Base-by-base conservation (phyloP, 2,888 invertebrate genomes). In the Danaus chrysippus region DNA sequence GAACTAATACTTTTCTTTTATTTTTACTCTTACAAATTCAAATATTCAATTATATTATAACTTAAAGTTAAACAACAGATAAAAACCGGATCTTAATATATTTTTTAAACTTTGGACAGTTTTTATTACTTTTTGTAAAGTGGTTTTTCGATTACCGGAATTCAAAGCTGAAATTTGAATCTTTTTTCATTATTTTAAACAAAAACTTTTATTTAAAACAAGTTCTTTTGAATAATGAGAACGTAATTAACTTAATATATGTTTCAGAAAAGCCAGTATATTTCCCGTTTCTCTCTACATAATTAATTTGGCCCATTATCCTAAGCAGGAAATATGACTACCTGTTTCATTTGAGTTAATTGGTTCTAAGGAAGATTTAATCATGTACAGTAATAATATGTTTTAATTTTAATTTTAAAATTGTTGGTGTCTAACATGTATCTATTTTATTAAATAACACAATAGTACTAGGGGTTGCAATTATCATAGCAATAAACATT, bases 281-380 rank as follows among this genome's bases (percentile, higher is more conserved):
- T 17, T 49, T 49, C 49, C 17, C 15, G 15, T 15, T 49, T 17
- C 49, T 49, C 49, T 49, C n/a, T n/a, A n/a, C n/a, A n/a, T n/a
- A n/a, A n/a, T n/a, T n/a, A n/a, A n/a, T n/a, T n/a, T n/a, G n/a
- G n/a, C n/a, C n/a, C n/a, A 17, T 49, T 49, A 43, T 43, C 56
- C 11, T 42, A 56, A 56, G 19, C 56, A 56, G n/a, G n/a, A n/a
- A 56, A 56, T 19, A 23, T 19, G 10, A 43, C n/a, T 12, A 12
- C 19, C 17, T 42, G 42, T 56, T 56, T 56, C 15, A 56, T 12
- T 43, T 56, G 9, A 23, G 34, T 49, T 34, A 46, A 57, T 56
- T 56, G 34, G 12, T 57, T 34, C 34, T 10, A 17, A 49, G 49
- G 49, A 49, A 49, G 17, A 49, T 49, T 17, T 49, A 10, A 15